Evolutionary conservation across 2,888 invertebrate genomes (phyloP).

Genomic region (Yponomeuta cagnagella): DNA sequence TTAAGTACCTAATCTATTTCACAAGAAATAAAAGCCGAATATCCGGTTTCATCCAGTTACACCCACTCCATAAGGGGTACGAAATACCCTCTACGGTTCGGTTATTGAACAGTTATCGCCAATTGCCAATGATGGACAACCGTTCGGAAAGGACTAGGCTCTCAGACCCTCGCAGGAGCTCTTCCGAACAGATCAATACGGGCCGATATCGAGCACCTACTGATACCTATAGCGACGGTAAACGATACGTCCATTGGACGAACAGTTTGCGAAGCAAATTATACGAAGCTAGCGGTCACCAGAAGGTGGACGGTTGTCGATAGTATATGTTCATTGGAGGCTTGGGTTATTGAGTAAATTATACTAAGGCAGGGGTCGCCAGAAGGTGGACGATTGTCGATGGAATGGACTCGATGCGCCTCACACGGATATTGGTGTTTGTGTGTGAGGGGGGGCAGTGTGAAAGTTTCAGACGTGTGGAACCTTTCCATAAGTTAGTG

Average conservation of each 20-base stretch:
- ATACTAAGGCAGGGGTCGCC: neutral
- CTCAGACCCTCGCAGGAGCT: conserved; percentile 38
- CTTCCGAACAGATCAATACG: conserved; percentile 63
- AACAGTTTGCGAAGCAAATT: neutral
- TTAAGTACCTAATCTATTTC: too few relatives aligned
- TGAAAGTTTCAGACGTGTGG: neutral
- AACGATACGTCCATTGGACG: neutral
- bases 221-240: conserved; percentile 23
- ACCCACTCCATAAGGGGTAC: neutral
- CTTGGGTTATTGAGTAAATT: neutral
- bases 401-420: neutral
- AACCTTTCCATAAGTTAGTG: neutral
- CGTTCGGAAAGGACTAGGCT: conserved; percentile 67
- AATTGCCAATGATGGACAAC: conserved; percentile 67
- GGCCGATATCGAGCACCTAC: conserved; percentile 25
- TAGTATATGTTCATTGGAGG: neutral
- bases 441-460: neutral
- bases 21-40: too few relatives aligned
- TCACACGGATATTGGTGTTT: neutral
- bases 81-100: neutral
- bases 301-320: neutral
- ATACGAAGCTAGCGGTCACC: neutral
- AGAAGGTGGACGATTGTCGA: neutral
- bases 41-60: too few relatives aligned
- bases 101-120: conserved; percentile 38